Evolutionary conservation across 2,113 vertebrate genomes (phyloP).

Genomic region (Perca fluviatilis): DNA sequence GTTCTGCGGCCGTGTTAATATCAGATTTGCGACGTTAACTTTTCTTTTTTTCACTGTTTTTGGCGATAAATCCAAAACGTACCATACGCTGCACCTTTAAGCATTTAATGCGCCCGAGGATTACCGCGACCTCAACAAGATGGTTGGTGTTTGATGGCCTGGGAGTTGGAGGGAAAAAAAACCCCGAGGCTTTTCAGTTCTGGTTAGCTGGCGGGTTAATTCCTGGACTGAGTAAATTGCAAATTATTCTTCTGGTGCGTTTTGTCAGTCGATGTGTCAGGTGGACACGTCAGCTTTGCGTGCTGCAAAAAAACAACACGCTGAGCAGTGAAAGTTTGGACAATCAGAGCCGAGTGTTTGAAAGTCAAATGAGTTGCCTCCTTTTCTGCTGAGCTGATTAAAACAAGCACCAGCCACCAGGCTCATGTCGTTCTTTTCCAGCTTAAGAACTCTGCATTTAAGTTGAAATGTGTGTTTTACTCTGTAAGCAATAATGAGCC

Average conservation of each 20-base stretch:
- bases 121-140: background rate
- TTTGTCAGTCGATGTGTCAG: background rate
- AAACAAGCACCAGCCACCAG: background rate
- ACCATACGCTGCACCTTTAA: background rate
- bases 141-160: background rate
- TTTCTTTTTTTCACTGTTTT: background rate
- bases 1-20: background rate
- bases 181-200: background rate
- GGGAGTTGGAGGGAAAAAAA: background rate
- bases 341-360: slow-evolving; percentile 20
- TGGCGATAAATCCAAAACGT: background rate
- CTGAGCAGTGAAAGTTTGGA: background rate
- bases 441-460: background rate
- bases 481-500: background rate
- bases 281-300: background rate
- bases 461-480: background rate
- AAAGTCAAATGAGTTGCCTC: slow-evolving; percentile 53
- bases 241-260: slow-evolving; percentile 23
- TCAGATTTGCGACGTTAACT: background rate
- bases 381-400: background rate
- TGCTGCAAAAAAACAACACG: background rate
- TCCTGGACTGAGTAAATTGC: background rate
- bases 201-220: background rate
- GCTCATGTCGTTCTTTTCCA: background rate
- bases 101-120: background rate